These are phyloP conservation scores for Hystrix brachyura DNA, from an alignment of 2,113 vertebrate species.

Conservation along the genomic window DNA sequence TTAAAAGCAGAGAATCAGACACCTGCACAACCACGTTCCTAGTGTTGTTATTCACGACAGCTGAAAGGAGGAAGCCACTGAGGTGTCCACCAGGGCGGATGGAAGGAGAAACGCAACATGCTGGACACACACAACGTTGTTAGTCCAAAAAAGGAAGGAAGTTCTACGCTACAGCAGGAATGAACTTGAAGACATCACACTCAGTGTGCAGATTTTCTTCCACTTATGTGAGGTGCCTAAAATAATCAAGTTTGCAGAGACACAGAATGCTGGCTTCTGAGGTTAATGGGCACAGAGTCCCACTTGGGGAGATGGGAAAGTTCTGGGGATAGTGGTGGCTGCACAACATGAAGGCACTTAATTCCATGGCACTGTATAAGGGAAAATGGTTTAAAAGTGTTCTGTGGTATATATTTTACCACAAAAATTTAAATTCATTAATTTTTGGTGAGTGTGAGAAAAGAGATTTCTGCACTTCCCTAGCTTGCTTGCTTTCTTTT, in stretches of 20 bases:
- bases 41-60: neutral
- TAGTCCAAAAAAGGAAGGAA: neutral
- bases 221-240: rapidly evolving
- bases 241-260: rapidly evolving
- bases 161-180: rapidly evolving
- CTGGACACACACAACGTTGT: rapidly evolving
- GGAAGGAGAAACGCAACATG: rapidly evolving
- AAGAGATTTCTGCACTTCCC: neutral
- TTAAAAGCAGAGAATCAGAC: neutral
- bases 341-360: rapidly evolving
- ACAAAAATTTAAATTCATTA: neutral
- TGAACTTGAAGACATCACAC: rapidly evolving
- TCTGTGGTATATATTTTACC: neutral
- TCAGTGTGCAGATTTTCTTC: neutral
- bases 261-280: rapidly evolving
- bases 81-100: neutral
- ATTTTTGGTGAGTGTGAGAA: neutral
- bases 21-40: rapidly evolving
- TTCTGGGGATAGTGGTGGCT: rapidly evolving
- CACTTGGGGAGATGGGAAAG: neutral
- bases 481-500: neutral
- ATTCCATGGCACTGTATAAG: rapidly evolving
- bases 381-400: neutral
- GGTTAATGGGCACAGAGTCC: neutral
- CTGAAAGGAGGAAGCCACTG: neutral